Percentiles rank a stretch among this genome's conserved stretches.
These are phyloP conservation scores for Rhodophaea formosa DNA, from an alignment of 2,888 invertebrate genomes.

Conservation along the genomic window DNA sequence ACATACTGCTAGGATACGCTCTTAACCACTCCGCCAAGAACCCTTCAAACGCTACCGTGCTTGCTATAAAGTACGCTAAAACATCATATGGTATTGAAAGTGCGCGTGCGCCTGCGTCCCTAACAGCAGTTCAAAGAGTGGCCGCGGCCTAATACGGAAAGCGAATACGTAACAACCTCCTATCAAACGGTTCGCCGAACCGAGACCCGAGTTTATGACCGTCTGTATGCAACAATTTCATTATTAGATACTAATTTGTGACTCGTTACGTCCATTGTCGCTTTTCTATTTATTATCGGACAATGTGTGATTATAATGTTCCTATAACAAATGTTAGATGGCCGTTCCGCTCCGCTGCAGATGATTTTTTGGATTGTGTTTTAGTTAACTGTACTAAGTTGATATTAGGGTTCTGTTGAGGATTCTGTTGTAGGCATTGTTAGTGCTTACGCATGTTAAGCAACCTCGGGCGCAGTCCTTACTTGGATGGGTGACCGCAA, in stretches of 20 bases:
- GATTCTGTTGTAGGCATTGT: no score
- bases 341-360: conserved; percentile 61
- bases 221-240: conserved; percentile 77
- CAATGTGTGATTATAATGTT: conserved; percentile 78
- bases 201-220: conserved; percentile 65
- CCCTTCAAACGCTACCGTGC: neutral
- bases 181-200: conserved; percentile 74
- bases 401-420: no score
- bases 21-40: no score
- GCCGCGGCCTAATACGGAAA: conserved; percentile 48
- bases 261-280: conserved; percentile 78
- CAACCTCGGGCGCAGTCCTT: no score
- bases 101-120: neutral
- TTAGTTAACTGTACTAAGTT: neutral
- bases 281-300: conserved; percentile 77
- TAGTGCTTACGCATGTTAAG: no score
- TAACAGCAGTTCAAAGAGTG: conserved; percentile 16
- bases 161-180: conserved; percentile 59
- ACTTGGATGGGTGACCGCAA: no score
- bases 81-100: neutral
- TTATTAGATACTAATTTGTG: conserved; percentile 77
- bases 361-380: neutral
- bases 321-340: conserved; percentile 70
- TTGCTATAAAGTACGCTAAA: neutral
- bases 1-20: no score